Base-by-base conservation (phyloP, 2,888 invertebrate species). In the Athripsodes cinereus region DNA sequence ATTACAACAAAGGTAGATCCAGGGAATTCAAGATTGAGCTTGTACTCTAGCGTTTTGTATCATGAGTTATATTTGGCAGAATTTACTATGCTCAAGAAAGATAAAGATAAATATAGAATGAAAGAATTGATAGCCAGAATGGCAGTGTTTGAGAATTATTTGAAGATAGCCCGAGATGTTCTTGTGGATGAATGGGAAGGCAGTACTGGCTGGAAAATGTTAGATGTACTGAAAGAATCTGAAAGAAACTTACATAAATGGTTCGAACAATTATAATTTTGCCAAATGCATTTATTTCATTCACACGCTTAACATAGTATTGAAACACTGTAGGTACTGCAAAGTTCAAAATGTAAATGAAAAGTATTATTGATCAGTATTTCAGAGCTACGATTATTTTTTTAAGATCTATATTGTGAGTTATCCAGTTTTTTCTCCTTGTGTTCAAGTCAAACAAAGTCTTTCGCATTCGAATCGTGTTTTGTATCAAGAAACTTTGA, bases 41-140 rank as follows among this genome's bases (percentile, higher is more conserved):
- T 93, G 20, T 92, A 92, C 67, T 81, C 84, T 1, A 86, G 87
- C n/a, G 89, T 92, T 1, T 79, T 91, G 52, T 78, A 88, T 19
- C 86, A 87, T 62, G 92, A 92, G 71, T 74, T 90, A 46, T 79
- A 83, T 64, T 76, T 79, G 26, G 82, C 82, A 0, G 71, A 82
- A 50, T 67, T 81, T 58, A 74, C 81, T 60, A 76, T 79, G 62
- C 71, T 75, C 1, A 79, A 77, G 64, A 69, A 73, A 22, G 40
- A 13, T n/a, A 16, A 40, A 40, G 16, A 40, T 16, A 40, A 40
- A 40, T 8, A 2, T 5, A 13, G 13, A 3, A 3, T 13, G 2
- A 53, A 58, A 61, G 71, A 75, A 1, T 3, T 40, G 13, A 13
- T 8, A 13, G 78, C 76, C 64, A 75, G 72, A 53, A 68, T 71